Base-by-base conservation (phyloP, 2,888 invertebrate genomes). In the Coelopa pilipes region DNA sequence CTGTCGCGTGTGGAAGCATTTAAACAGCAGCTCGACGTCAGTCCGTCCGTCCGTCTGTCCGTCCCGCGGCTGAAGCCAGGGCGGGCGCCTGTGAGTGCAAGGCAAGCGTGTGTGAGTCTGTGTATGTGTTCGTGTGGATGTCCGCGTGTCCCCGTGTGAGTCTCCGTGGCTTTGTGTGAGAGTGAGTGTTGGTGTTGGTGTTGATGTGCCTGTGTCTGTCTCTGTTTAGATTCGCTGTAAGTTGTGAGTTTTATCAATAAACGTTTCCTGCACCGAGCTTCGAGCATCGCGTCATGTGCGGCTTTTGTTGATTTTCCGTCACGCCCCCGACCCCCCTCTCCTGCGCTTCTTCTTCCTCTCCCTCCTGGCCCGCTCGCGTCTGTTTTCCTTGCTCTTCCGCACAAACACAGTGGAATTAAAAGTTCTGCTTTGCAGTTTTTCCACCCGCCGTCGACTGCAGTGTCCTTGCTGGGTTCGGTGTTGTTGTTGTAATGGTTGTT, bases 161-260 rank as follows among this genome's bases (percentile, higher is more conserved):
- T n/a, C n/a, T n/a, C n/a, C n/a, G n/a, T n/a, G n/a, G n/a, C n/a
- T n/a, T n/a, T n/a, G 67, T 24, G 49, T 60, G 45, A 21, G 10
- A 49, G 17, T 63, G 13, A 21, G 1, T 73, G 55, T 55, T 13
- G 45, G 57, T 66, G 45, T 73, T 17, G 45, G 67, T 62, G 34
- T 55, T 17, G 19, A 21, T 57, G 46, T 72, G 59, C 19, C 17
- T 34, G 59, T 55, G 60, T 67, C 10, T 45, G 19, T 50, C 34
- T 34, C 7, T 34, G 34, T 34, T 34, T 34, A 34, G 34, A 21
- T 46, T 53, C n/a, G 53, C n/a, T 68, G 24, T 45, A 17, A 53
- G n/a, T 17, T 53, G 45, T 69, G 55, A 57, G 69, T 69, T 69
- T 69, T 69, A 69, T 69, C 69, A 69, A 69, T 59, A 69, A 69